These are phyloP conservation scores for Myrmecobius fasciatus DNA, from an alignment of 2,113 vertebrate genomes.

Conservation along the genomic window DNA sequence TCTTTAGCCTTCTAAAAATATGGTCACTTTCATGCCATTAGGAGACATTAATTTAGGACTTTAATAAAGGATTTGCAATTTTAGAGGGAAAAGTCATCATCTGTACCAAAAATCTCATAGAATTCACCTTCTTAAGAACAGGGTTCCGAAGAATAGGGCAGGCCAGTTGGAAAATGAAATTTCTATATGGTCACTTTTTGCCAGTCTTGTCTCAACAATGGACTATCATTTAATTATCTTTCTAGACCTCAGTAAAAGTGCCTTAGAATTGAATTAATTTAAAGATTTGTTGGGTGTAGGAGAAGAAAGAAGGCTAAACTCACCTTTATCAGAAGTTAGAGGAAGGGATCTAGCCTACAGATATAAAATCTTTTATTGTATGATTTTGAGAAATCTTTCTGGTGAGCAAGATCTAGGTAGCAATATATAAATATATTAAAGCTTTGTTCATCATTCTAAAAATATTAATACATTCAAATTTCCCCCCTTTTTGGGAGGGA, in stretches of 20 bases:
- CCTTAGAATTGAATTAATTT: background rate
- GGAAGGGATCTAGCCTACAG: background rate
- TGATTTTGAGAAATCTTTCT: slow-evolving; percentile 10
- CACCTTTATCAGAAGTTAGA: background rate
- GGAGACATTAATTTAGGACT: background rate
- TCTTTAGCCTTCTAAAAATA: background rate
- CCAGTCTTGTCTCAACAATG: background rate
- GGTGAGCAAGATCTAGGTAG: slow-evolving; percentile 5
- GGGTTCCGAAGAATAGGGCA: background rate
- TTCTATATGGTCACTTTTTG: background rate
- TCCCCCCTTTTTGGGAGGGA: slow-evolving; percentile 8
- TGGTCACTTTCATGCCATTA: background rate
- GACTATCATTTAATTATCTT: background rate
- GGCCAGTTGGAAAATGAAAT: background rate
- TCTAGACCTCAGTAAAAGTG: background rate
- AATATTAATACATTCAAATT: background rate
- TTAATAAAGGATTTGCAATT: background rate
- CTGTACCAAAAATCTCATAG: background rate
- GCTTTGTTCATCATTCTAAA: slow-evolving; percentile 41
- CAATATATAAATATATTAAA: slow-evolving; percentile 14
- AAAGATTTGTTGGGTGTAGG: background rate
- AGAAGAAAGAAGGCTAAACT: background rate
- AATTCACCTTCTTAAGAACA: background rate
- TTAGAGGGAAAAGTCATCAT: background rate
- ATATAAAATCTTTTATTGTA: background rate